Base-by-base conservation (phyloP, 2,888 invertebrate species). In the Petrolisthes cinctipes region DNA sequence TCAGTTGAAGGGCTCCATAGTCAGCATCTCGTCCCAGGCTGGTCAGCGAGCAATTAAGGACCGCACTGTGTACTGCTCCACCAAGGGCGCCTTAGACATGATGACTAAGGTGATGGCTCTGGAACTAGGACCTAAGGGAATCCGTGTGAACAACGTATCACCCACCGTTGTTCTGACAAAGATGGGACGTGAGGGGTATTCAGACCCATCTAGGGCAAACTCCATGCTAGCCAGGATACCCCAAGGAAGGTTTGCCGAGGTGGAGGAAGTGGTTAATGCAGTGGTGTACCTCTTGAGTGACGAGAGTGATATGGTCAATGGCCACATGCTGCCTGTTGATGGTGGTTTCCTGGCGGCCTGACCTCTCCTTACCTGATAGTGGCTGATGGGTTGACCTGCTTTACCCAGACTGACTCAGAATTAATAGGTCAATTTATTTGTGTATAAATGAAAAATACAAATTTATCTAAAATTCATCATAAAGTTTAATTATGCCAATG, bases 101-200 rank as follows among this genome's bases (percentile, higher is more conserved):
- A 93, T 98, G 89, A 96, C 97, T 0, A 95, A 95, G 91, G 95
- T 95, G 0, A 95, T 98, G 95, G 97, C 98, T 0, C 66, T 91
- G n/a, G 91, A 91, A 68, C 57, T 91, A 37, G 91, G 82, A 0
- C 85, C 89, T 0, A 83, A 90, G 37, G 86, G 88, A 14, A 98
- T 99, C 91, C 95, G 99, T 23, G 96, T 97, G 0, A 99, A 99
- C 92, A 94, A 95, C n/a, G 96, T 99, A 0, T 98, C 98, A 93
- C 99, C 99, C 0, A 99, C 98, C 0, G 98, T 97, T 0, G 96
- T 97, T n/a, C 94, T 97, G 94, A 99, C 99, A 0, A 96, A 96
- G 84, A 96, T 99, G 96, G 98, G 98, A 0, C 94, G 94, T 90
- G 93, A 94, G n/a, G 95, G 95, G 57, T 99, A 98, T 98, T 94